Base-by-base conservation (phyloP, 1,140 invertebrate genomes). In the Drosophila truncata region DNA sequence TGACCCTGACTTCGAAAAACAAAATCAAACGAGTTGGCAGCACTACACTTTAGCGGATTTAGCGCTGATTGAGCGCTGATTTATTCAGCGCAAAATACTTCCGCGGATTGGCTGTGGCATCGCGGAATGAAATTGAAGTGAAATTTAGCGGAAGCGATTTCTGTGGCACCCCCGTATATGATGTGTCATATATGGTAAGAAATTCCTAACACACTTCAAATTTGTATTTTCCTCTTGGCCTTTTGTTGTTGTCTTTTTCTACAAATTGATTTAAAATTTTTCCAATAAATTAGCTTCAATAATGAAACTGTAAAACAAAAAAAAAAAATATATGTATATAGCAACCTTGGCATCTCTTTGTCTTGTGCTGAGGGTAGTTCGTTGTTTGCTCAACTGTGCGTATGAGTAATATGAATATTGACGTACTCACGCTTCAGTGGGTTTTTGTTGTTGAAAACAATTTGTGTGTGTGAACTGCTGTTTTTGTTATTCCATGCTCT, bases 371-470 rank as follows among this genome's bases (percentile, higher is more conserved):
- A 57, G 47, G 16, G 55, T 52, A 71, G 33, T 61, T 67, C 65
- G 62, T 62, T 65, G 63, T 50, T 59, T 80, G 80, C 57, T 61
- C 55, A 87, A 88, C 77, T 55, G 54, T 70, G 71, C 80, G 66
- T 80, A 87, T 83, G 71, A 77, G 72, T 78, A 83, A 80, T 80
- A 70, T 84, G 80, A 62, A 78, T 60, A 79, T 79, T 73, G 63
- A 78, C 64, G 46, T 62, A 59, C 67, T 61, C 59, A 83, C 72
- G 57, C 54, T 66, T 65, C 57, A 80, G 74, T 87, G 80, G 33
- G 44, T 73, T 87, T 84, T 59, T 71, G 72, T 74, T 80, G 49
- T 80, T 83, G 50, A 78, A 64, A 79, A 67, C 41, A 64, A 72
- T 87, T 80, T 78, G 80, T 80, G 63, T 67, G 41, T 61, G 58